Evolutionary conservation across 2,888 invertebrate species (phyloP), one percentile per base, ranked within the genome.

Genomic region (Abrostola triplasia): DNA sequence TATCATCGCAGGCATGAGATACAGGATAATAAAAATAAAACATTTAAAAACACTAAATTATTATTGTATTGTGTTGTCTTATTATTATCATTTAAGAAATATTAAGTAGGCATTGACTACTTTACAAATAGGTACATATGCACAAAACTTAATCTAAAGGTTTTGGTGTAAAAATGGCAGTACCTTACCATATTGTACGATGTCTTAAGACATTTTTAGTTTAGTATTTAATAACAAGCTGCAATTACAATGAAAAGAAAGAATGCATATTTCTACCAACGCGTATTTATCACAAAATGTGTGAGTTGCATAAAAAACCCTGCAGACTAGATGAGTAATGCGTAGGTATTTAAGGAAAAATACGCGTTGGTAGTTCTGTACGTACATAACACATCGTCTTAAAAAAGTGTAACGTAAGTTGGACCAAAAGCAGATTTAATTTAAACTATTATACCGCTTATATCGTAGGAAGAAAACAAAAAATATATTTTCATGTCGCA

Each of bases 91-190:
- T 59, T 10, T 70, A 70, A 7, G 48, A 62, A 55, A 37, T 52
- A 60, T 41, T 8, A 6, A 53, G 40, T 47, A 47, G 38, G 13
- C 12, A 12, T 51, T 44, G 40, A 59, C 48, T 57, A 53, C 47
- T 54, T 64, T 53, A 44, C 36, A 59, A 44, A 60, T 59, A 71
- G 60, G 54, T 59, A 65, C 35, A 60, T 6, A 1, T 42, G 64
- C 63, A 59, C 47, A 63, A 64, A 59, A 51, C 74, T 73, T 79
- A 81, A 56, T 50, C 58, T 58, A 75, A 67, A 68, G 49, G 64
- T 68, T 84, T 84, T 84, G 84, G 83, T 84, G 70, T 74, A 78
- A 74, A 73, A 83, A 84, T 84, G 84, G 84, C 84, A 83, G 78
- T 80, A 67, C 55, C 52, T 75, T 69, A 75, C 66, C 65, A 73